Evolutionary conservation across 2,113 vertebrate genomes (phyloP), one percentile per base, ranked within the genome.

Genomic region (Phyllostomus hastatus): DNA sequence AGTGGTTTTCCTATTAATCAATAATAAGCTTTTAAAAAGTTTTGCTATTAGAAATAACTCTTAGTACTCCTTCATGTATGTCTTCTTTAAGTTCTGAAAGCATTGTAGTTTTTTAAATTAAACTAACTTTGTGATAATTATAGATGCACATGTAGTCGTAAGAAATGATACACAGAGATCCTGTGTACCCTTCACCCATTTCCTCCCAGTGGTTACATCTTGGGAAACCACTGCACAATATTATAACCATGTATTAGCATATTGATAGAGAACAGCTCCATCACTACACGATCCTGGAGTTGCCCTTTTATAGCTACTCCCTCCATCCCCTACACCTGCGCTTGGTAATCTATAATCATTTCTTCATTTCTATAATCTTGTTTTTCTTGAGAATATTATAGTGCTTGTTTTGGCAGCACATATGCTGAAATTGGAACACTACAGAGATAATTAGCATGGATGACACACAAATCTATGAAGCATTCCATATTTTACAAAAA

Each of bases 101-200:
- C 61, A 52, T 84, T 90, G 88, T 91, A 73, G 22, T 61, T 79
- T 82, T 95, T 91, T 64, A 64, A 79, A 91, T 95, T 85, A 81
- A 83, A 78, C 76, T 67, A 70, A 84, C 86, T 78, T 92, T 83
- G 41, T 84, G 31, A 84, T 80, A 81, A 66, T 66, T 88, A 26
- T 33, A 90, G 52, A 87, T 80, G 80, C 72, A 73, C 26, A 94
- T 43, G 92, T 43, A 85, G 70, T 54, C 83, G 17, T 64, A 31
- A 64, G 61, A 31, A 64, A 15, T 10, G 61, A 64, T 31, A 6
- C 61, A 31, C 28, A 64, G 35, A 80, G 69, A 48, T 24, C 19
- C 28, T 31, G 33, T 87, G 66, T 85, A 67, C 19, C 17, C 22
- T 86, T 96, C 70, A 54, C 28, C 28, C 38, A 41, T 24, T 19